These are phyloP conservation scores for Argyresthia goedartella DNA, from an alignment of 2,888 invertebrate genomes.

Conservation along the genomic window DNA sequence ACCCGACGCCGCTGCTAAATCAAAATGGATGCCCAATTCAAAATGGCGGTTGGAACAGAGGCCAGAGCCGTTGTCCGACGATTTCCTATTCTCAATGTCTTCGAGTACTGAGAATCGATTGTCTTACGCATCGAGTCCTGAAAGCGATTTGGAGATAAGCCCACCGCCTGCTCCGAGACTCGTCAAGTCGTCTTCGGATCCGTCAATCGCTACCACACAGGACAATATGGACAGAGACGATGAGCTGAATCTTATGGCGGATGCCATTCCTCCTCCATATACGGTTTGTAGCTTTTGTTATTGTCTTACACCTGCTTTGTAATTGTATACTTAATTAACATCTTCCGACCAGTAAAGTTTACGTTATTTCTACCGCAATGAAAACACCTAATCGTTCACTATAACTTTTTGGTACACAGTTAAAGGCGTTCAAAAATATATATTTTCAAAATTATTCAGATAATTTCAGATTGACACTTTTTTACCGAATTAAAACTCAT, in stretches of 20 bases:
- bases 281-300: constrained; percentile 68
- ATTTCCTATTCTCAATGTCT: constrained; percentile 99
- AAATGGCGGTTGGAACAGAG: constrained; percentile 73
- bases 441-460: no score
- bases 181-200: constrained; percentile 92
- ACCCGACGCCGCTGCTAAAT: constrained; percentile 41
- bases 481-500: neutral
- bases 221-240: constrained; percentile 82
- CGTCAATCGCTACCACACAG: constrained; percentile 93
- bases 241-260: constrained; percentile 67
- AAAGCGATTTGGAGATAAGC: constrained; percentile 84
- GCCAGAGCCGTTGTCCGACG: constrained; percentile 96
- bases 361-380: no score
- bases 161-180: constrained; percentile 87
- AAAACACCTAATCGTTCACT: no score
- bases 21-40: constrained; percentile 26
- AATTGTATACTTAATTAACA: no score
- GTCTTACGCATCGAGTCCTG: constrained; percentile 96
- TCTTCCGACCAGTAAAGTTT: no score
- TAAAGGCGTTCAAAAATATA: no score
- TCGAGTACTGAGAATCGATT: constrained; percentile 82
- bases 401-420: no score
- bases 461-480: no score
- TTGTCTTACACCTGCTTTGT: neutral
- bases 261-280: constrained; percentile 87